Evolutionary conservation across 2,797 vertebrate species (phyloP), one percentile per base, ranked within the genome.

Genomic region (Microctenopoma steveboyesi): DNA sequence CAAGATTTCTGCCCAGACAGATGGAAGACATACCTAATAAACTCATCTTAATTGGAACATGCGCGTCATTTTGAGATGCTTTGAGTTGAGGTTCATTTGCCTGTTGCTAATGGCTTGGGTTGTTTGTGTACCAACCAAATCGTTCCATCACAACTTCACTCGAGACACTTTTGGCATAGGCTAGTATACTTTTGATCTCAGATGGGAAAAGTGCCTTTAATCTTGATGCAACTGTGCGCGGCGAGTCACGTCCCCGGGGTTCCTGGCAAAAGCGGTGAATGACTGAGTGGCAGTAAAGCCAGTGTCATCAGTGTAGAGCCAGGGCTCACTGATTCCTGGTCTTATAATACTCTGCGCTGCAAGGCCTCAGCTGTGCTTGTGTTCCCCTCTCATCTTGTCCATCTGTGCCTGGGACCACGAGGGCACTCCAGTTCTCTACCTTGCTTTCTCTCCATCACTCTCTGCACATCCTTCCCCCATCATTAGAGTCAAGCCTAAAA

Each of bases 371-470:
- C 88, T 91, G 90, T 69, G 90, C 72, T 60, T 74, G 68, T 67
- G 72, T 59, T 83, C 72, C 69, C 74, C 76, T 89, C 87, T 90
- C 84, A 89, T 91, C 83, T 84, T 74, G 76, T 84, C 88, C 87
- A 89, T 93, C 89, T 91, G 89, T 86, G 84, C 81, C 83, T 86
- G 87, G 82, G 85, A 86, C 87, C 69, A 68, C 14, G n/a, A 79
- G 79, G 85, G 69, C 83, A 84, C 88, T 86, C 63, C 40, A 78
- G 66, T 79, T 58, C 77, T 82, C 66, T 51, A 69, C 81, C 73
- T 67, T 61, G 45, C 75, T 62, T 54, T 65, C 22, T 72, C 69
- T 59, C 51, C 10, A 47, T 48, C 64, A 0, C 63, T 77, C 54
- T 55, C 64, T 49, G 68, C 67, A 57, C 64, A 64, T 55, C 70